A percentile compares a stretch with the other conserved stretches of the same genome.
Conservation (phyloP, 1,140 invertebrate genomes). For the Dendroctonus ponderosae region DNA sequence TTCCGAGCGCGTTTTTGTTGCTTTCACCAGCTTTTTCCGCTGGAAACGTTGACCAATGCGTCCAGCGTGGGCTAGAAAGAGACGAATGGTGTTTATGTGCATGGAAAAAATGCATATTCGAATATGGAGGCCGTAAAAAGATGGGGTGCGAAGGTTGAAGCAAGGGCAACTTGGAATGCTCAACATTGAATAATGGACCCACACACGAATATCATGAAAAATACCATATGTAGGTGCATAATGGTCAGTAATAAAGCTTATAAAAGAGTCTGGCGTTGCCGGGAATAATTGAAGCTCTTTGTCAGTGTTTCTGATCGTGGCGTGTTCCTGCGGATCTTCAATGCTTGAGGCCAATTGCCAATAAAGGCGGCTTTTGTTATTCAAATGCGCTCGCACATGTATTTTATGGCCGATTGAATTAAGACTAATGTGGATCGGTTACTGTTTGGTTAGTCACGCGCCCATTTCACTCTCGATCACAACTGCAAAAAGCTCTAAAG, state of each 20-base stretch:
- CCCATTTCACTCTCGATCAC: too few relatives aligned
- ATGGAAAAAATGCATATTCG: constrained; percentile 9
- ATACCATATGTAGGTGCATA: constrained; percentile 39
- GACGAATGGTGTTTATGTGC: constrained; percentile 1
- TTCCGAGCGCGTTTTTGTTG: constrained; percentile 33
- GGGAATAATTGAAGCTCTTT: constrained; percentile 40
- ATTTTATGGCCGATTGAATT: too few relatives aligned
- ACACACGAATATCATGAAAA: constrained; percentile 34
- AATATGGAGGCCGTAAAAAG: constrained; percentile 22
- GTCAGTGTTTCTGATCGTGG: constrained; percentile 26
- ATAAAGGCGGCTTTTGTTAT: too few relatives aligned
- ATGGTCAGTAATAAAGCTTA: constrained; percentile 35
- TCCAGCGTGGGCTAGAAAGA: not conserved
- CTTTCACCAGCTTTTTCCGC: constrained; percentile 9
- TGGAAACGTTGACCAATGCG: constrained; percentile 11
- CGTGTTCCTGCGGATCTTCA: constrained; percentile 11
- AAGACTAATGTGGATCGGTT: too few relatives aligned
- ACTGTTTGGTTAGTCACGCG: too few relatives aligned
- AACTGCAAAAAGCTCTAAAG: too few relatives aligned
- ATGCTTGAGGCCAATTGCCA: too few relatives aligned
- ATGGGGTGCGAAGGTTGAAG: constrained; percentile 25
- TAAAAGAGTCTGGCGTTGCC: constrained; percentile 25
- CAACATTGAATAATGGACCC: constrained; percentile 36
- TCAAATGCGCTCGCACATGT: too few relatives aligned
- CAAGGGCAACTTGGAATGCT: constrained; percentile 16